Evolutionary conservation across 2,797 vertebrate genomes (phyloP), one percentile per base, ranked within the genome.

Genomic region (Erpetoichthys calabaricus): DNA sequence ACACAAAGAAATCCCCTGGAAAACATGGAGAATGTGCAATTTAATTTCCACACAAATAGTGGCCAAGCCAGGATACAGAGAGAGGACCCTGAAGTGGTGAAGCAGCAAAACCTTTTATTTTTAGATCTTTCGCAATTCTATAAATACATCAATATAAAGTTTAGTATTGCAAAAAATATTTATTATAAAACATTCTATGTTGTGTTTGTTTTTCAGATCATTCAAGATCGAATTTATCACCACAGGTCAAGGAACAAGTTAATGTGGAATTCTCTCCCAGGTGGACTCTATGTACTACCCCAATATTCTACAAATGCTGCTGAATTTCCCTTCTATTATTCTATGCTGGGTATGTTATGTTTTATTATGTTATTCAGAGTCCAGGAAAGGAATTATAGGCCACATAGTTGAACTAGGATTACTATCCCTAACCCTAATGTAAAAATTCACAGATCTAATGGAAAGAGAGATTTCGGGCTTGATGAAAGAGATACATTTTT

Each of bases 271-370:
- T 74, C 72, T 8, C 70, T 85, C 2, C 86, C 86, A 4, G 82
- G 85, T 47, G 84, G 80, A 56, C 80, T 87, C 53, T 84, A 82
- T 63, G 69, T 77, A 52, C 72, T 87, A 57, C 86, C 86, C 46
- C 80, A 83, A 70, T 87, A 78, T 73, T 88, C 85, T 5, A 71
- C 80, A 1, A 81, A 86, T 61, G 75, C 80, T 1, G 62, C 73
- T 55, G 76, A 80, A 63, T 85, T 84, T 69, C 86, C 86, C 41
- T 88, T 87, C 67, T 87, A 88, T 65, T 86, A 87, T 54, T 64
- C 74, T 58, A 57, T 73, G 47, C 73, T 87, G 67, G 85, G 86
- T 88, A 61, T 77, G 85, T 66, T 47, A 10, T 8, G 7, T 47
- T 46, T 56, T 56, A 25, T 25, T 25, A 25, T 25, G 25, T 25